Evolutionary conservation across 2,797 vertebrate genomes (phyloP).

Genomic region (Phalanger gymnotis): DNA sequence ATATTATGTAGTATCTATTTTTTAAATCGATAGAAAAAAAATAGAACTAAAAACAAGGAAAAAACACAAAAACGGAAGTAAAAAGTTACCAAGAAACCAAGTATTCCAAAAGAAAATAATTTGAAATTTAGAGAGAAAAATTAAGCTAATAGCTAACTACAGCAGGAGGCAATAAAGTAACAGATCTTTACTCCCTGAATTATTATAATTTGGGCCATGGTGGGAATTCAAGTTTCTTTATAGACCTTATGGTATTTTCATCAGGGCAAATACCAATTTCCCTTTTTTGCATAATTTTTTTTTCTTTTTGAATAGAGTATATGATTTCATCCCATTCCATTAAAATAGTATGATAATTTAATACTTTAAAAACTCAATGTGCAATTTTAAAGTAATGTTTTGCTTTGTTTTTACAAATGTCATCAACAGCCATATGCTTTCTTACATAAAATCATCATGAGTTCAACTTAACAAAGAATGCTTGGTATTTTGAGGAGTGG

Average conservation of each 20-base stretch:
- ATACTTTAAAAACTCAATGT: not conserved
- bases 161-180: not conserved
- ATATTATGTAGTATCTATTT: not conserved
- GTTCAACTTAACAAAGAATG: not conserved
- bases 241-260: not conserved
- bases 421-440: not conserved
- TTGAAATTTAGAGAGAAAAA: not conserved
- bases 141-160: not conserved
- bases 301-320: not conserved
- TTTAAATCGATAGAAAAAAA: not conserved
- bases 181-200: not conserved
- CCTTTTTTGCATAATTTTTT: conserved; percentile 3
- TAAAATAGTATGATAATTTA: not conserved
- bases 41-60: not conserved
- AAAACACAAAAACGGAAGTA: not conserved
- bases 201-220: not conserved
- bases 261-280: not conserved
- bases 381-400: not conserved
- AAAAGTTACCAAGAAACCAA: not conserved
- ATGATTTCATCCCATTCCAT: conserved; percentile 2
- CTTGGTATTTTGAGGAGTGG: not conserved
- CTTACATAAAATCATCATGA: not conserved
- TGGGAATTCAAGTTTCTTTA: not conserved
- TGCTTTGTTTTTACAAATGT: not conserved
- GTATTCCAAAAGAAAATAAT: not conserved